phyloP scores from a whole-genome alignment of 1,140 invertebrate species.

The Drosophila burlai region DNA sequence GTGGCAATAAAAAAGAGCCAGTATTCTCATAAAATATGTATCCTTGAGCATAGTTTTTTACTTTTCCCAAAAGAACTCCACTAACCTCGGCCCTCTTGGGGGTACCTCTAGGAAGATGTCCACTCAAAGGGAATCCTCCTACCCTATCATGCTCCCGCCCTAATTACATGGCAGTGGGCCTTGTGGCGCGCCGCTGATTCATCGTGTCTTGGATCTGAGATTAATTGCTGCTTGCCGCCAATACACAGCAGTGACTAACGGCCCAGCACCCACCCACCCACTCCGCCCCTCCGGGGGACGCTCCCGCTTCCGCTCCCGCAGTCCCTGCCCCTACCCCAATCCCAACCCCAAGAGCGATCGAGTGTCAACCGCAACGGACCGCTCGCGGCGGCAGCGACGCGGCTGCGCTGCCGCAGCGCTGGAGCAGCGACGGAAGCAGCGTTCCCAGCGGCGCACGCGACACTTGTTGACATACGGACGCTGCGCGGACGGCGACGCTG shows the following conservation, averaged over 20 bases:
- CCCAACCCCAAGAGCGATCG: neutral
- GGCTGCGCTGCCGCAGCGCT: slow-evolving; percentile 19
- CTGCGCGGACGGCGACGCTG: slow-evolving; percentile 10
- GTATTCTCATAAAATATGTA: too few species aligned
- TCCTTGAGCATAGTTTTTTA: too few species aligned
- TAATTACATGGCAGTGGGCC: neutral
- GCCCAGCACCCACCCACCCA: neutral
- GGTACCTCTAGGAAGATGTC: neutral
- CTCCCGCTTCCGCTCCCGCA: neutral
- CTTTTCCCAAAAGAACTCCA: too few species aligned
- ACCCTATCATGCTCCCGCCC: slow-evolving; percentile 1
- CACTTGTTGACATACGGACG: slow-evolving; percentile 64
- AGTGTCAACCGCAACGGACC: neutral
- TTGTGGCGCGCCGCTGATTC: slow-evolving; percentile 20
- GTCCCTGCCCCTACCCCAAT: neutral
- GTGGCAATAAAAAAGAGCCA: too few species aligned
- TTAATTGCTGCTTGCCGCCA: slow-evolving; percentile 18
- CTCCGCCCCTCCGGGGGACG: neutral
- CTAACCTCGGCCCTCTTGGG: too few species aligned
- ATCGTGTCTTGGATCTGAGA: slow-evolving; percentile 29
- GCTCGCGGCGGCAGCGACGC: slow-evolving; percentile 1
- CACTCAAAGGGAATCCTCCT: neutral
- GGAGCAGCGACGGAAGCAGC: slow-evolving; percentile 13
- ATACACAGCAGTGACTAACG: slow-evolving; percentile 21
- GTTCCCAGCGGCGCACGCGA: slow-evolving; percentile 69